Evolutionary conservation across 2,113 vertebrate species (phyloP).

Genomic region (Mustelus asterias): DNA sequence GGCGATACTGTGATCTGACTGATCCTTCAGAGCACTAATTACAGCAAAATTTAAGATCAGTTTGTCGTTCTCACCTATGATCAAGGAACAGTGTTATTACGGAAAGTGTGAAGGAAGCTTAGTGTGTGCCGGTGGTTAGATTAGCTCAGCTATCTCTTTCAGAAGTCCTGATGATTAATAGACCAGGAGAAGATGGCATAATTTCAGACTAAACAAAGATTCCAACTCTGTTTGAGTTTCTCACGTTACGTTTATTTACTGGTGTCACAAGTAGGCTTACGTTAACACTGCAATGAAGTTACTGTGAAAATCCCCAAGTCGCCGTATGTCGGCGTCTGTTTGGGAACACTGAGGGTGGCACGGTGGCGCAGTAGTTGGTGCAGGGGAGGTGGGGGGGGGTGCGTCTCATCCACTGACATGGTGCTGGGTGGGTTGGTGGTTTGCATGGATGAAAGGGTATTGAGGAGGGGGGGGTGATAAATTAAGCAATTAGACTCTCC

Average conservation of each 20-base stretch:
- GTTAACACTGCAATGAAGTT: no score
- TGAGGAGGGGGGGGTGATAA: no score
- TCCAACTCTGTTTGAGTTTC: no score
- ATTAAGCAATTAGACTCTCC: not conserved
- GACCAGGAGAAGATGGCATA: conserved; percentile 56
- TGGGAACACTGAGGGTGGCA: conserved; percentile 47
- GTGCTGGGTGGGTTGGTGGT: no score
- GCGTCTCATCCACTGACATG: no score
- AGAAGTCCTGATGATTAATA: conserved; percentile 48
- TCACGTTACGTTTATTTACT: no score
- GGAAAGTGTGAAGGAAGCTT: conserved; percentile 19
- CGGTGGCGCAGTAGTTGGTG: no score
- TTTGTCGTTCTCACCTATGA: conserved; percentile 19
- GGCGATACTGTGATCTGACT: not conserved
- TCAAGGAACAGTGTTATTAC: not conserved
- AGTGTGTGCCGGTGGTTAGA: conserved; percentile 26
- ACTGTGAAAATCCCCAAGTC: no score
- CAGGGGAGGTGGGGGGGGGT: no score
- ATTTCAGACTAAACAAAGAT: conserved; percentile 39
- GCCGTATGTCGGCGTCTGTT: not conserved
- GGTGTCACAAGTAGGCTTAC: no score
- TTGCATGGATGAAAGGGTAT: no score
- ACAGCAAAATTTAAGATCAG: not conserved
- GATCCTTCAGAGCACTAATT: not conserved
- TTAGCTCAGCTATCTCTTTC: conserved; percentile 44